Evolutionary conservation across 2,888 invertebrate species (phyloP), one percentile per base, ranked within the genome.

Genomic region (Pseudeuparius sepicola): DNA sequence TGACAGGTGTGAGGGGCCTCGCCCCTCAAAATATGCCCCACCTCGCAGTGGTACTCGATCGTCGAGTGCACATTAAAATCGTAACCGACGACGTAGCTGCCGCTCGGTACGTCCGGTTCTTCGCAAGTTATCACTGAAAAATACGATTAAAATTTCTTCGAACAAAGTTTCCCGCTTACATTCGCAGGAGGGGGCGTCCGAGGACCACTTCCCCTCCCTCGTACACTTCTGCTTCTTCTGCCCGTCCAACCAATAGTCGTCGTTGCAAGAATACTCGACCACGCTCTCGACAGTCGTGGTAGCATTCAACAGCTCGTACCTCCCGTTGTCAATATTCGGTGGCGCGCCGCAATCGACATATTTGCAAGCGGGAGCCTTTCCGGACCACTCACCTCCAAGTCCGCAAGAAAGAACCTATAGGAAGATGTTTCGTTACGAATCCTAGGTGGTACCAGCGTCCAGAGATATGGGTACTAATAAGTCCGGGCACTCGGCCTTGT

Each of bases 331-430:
- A 3, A 85, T 76, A 45, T 79, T 76, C 0, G 80, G 82, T 0
- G 84, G 86, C 4, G 81, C 78, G 0, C 85, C 87, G 57, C 87
- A 90, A 59, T 84, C 88, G 2, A 89, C 83, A 61, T 80, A 89
- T 56, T 83, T 78, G 59, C 90, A 90, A 3, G 77, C 73, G 0
- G 89, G 87, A 1, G 83, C 73, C 54, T 72, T 73, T 11, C 79
- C 79, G 0, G 79, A 76, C 90, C 90, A 92, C 40, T 75, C 71
- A 0, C 92, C 92, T 2, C 90, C 90, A 10, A 90, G 70, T 23
- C 80, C 78, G 56, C 92, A 92, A 7, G 79, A 78, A 18, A 88
- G 68, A 23, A 80, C 73, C 84, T 85, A 53, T 10, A 54, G 56
- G 42, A 25, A 10, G 18, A 24, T 14, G n/a, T 29, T 27, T n/a